Conservation (phyloP, 1,140 invertebrate genomes). For the Propsilocerus akamusi region DNA sequence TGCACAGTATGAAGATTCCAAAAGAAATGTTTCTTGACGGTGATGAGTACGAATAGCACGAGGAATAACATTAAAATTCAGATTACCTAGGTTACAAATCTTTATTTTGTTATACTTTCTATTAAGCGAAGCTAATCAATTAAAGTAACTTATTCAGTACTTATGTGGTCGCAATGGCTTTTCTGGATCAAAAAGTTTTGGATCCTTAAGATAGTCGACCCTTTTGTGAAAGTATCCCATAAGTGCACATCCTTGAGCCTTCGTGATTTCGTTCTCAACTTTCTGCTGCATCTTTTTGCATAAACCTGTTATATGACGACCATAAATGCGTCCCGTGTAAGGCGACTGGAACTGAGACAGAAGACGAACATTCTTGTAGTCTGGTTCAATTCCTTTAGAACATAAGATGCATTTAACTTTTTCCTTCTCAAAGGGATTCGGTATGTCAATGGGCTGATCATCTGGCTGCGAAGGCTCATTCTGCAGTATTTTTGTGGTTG, state of each 20-base stretch:
- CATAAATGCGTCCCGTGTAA: slow-evolving; percentile 80
- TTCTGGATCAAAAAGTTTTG: slow-evolving; percentile 70
- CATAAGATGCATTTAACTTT: slow-evolving; percentile 69
- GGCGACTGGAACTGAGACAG: slow-evolving; percentile 91
- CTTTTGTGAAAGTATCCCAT: slow-evolving; percentile 66
- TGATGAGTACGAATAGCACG: too few species aligned
- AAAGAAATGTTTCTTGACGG: too few species aligned
- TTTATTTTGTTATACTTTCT: too few species aligned
- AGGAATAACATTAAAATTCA: too few species aligned
- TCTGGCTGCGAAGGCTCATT: too few species aligned
- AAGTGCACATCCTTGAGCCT: slow-evolving; percentile 49
- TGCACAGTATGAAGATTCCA: too few species aligned
- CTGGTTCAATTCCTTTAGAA: slow-evolving; percentile 55
- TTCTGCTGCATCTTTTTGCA: slow-evolving; percentile 54
- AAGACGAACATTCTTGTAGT: slow-evolving; percentile 85
- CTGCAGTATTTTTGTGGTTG: too few species aligned
- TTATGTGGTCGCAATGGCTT: slow-evolving; percentile 59
- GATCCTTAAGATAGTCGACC: slow-evolving; percentile 57
- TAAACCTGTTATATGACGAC: slow-evolving; percentile 76
- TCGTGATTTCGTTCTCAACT: slow-evolving; percentile 49
- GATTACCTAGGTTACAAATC: too few species aligned
- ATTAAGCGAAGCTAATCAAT: too few species aligned
- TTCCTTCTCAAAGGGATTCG: slow-evolving; percentile 70
- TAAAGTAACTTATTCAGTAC: slow-evolving; percentile 45
- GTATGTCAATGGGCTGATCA: slow-evolving; percentile 41